Base-by-base conservation (phyloP, 53 echinoderm and acorn worm species). In the Holothuria scabra region DNA sequence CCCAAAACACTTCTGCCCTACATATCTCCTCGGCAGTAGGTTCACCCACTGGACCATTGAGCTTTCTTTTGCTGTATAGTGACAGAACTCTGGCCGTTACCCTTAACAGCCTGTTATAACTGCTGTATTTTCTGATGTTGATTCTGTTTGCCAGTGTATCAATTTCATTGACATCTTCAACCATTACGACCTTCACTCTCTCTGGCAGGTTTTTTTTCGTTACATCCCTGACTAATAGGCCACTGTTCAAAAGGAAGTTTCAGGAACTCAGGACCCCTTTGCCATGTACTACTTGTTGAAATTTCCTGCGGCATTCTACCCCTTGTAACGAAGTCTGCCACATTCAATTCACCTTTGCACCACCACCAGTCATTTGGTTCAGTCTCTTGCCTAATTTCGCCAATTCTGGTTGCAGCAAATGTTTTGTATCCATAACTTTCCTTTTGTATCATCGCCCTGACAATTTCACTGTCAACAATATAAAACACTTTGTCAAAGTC, bases 381-480 rank as follows among this genome's bases (percentile, higher is more conserved):
- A 8, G 83, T 74, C 11, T 31, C 60, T 33, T 74, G 44, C 29
- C 60, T 83, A 12, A 88, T 88, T 19, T 88, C 61, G 11, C 83
- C 83, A 84, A 88, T 84, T 26, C 83, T 82, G 26, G 88, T 88
- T 46, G 88, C 88, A 12, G 49, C 84, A 60, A 88, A 83, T 19
- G 88, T 88, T 64, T 88, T 83, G 56, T 83, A 84, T 0, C 88
- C 84, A 52, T 88, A 84, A 66, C 83, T 88, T 44, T 76, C 21
- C 30, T 84, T 88, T 34, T 88, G 88, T 18, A 88, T 84, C 84
- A 84, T 88, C 5, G 84, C 60, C 31, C 88, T 24, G 18, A 88
- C 76, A 25, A 84, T 88, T 14, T 88, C 84, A 34, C 88, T 88
- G 66, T 88, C 88, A 16, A 88, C 83, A n/a, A 88, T 59, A 22